Conservation (phyloP, 2,113 vertebrate species). For the Catharus fuscescens region DNA sequence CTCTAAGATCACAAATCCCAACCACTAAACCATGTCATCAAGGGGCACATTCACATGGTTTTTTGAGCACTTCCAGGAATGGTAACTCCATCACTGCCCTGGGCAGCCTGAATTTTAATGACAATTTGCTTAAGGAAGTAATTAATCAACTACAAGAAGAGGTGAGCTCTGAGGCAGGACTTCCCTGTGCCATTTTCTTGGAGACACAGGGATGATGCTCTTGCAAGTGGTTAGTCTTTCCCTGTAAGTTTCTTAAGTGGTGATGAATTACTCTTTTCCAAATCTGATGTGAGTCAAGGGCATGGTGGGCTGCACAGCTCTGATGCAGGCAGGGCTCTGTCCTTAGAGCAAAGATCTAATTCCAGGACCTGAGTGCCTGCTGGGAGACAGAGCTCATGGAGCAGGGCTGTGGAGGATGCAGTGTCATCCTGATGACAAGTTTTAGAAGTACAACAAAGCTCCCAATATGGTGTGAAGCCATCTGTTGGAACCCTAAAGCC, state of each 20-base stretch:
- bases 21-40: neutral
- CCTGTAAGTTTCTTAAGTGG: neutral
- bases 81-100: neutral
- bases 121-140: neutral
- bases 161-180: neutral
- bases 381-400: neutral
- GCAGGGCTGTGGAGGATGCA: rapidly evolving
- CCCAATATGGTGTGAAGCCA: rapidly evolving
- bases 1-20: neutral
- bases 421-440: neutral
- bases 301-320: neutral
- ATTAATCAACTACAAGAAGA: neutral
- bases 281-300: neutral
- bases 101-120: neutral
- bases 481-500: too few species aligned
- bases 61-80: neutral
- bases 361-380: neutral
- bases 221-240: neutral
- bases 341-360: neutral
- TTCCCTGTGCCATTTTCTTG: neutral
- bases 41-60: rapidly evolving
- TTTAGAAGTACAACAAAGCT: neutral
- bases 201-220: neutral
- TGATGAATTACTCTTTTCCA: neutral
- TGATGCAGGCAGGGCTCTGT: neutral